Evolutionary conservation across 2,113 vertebrate species (phyloP).

Genomic region (Trichechus manatus): DNA sequence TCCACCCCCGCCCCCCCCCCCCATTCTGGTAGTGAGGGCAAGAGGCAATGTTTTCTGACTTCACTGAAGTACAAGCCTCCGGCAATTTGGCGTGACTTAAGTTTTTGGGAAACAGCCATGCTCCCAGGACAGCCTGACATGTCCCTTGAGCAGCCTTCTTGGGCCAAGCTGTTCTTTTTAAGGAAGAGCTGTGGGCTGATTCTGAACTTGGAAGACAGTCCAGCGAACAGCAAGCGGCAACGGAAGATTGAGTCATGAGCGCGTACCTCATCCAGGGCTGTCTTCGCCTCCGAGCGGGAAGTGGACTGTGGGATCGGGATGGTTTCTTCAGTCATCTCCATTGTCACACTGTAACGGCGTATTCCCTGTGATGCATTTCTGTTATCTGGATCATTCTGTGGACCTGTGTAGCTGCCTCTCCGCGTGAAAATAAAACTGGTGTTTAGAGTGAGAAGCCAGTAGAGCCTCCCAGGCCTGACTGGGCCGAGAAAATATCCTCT

Average conservation of each 20-base stretch:
- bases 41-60: slow-evolving; percentile 21
- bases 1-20: background rate
- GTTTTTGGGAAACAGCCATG: slow-evolving; percentile 50
- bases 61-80: slow-evolving; percentile 10
- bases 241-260: background rate
- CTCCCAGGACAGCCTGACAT: slow-evolving; percentile 38
- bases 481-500: background rate
- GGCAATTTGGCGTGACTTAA: slow-evolving; percentile 46
- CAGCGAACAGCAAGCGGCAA: background rate
- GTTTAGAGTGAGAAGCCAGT: accelerated
- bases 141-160: background rate
- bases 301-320: accelerated
- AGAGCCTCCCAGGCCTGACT: background rate
- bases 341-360: accelerated
- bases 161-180: slow-evolving; percentile 58
- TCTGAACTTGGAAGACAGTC: slow-evolving; percentile 59
- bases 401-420: background rate
- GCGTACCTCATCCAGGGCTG: background rate
- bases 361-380: background rate
- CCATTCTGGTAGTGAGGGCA: background rate
- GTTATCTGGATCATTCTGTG: too few species aligned
- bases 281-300: background rate
- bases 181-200: slow-evolving; percentile 26
- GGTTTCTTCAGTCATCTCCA: background rate
- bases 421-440: background rate